Percentiles rank a stretch among this genome's conserved stretches.
These are phyloP conservation scores for Pheosia tremula DNA, from an alignment of 2,888 invertebrate species.

Conservation along the genomic window DNA sequence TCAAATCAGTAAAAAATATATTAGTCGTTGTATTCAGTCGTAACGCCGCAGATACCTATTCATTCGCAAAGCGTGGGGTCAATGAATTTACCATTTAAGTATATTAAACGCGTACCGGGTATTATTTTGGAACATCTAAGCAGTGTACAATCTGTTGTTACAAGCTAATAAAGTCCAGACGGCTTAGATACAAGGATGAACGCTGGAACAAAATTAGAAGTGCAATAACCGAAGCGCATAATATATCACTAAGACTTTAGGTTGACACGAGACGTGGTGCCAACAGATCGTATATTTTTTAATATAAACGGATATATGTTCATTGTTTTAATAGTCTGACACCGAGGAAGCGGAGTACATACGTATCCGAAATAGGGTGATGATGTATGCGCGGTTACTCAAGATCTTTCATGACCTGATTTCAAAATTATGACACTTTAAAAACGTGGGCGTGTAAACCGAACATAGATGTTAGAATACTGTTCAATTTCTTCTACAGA, in stretches of 20 bases:
- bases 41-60: constrained; percentile 12
- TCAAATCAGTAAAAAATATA: constrained; percentile 8
- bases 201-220: constrained; percentile 61
- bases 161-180: constrained; percentile 44
- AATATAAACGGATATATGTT: constrained; percentile 50
- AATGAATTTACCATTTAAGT: constrained; percentile 31
- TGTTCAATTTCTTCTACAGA: too few species aligned
- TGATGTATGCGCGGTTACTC: constrained; percentile 9
- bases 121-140: constrained; percentile 37
- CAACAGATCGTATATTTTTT: constrained; percentile 45
- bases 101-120: constrained; percentile 24
- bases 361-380: constrained; percentile 43
- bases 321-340: constrained; percentile 52
- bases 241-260: constrained; percentile 63
- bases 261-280: constrained; percentile 45
- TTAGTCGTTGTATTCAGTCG: not conserved
- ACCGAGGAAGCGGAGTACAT: constrained; percentile 46
- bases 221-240: constrained; percentile 58
- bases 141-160: constrained; percentile 48
- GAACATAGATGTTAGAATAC: too few species aligned
- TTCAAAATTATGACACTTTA: not conserved
- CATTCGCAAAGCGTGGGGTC: constrained; percentile 35
- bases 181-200: constrained; percentile 55
- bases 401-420: constrained; percentile 7
- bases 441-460: too few species aligned